Evolutionary conservation across 1,140 invertebrate genomes (phyloP), one percentile per base, ranked within the genome.

Genomic region (Bombus vancouverensis): DNA sequence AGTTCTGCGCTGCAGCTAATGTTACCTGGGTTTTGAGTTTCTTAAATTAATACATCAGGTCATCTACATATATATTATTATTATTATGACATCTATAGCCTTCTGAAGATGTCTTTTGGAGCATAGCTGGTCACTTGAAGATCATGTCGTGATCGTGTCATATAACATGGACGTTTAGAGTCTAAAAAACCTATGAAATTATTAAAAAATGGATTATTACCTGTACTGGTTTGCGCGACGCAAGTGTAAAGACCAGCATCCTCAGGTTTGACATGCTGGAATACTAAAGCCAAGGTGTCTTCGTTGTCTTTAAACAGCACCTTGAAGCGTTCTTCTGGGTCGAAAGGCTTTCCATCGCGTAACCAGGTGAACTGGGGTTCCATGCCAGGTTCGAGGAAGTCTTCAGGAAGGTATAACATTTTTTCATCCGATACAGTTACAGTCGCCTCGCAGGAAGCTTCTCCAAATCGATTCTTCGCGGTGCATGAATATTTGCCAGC

Each of bases 181-280:
- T 22, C 32, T 34, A 68, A 32, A 12, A 68, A 12, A 34, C 8
- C 18, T 37, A 25, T 37, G 22, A 12, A 22, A 68, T 34, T 34
- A 37, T 37, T 12, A 22, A 22, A 22, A n/a, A 8, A 39, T 42
- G 6, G 1, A 71, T 42, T 13, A 42, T 72, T 72, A 62, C 98
- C 98, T 84, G 97, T 97, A 53, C 97, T 97, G 2, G 99, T 99
- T 92, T 98, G 98, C 0, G 98, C 98, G 1, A 99, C 98, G 91
- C 98, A 99, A 0, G 98, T 99, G 94, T 99, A 99, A 9, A 99
- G 95, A 10, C 98, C 98, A 42, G 98, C 98, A 94, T 99, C 98
- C 93, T 99, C 98, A 0, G 98, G 98, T 92, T 97, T 98, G 0
- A 99, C 98, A 91, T 99, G 98, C 92, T 99, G 98, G 94, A 99